Evolutionary conservation across 2,888 invertebrate species (phyloP), one percentile per base, ranked within the genome.

Genomic region (Imbricaverruca yamaguchii): DNA sequence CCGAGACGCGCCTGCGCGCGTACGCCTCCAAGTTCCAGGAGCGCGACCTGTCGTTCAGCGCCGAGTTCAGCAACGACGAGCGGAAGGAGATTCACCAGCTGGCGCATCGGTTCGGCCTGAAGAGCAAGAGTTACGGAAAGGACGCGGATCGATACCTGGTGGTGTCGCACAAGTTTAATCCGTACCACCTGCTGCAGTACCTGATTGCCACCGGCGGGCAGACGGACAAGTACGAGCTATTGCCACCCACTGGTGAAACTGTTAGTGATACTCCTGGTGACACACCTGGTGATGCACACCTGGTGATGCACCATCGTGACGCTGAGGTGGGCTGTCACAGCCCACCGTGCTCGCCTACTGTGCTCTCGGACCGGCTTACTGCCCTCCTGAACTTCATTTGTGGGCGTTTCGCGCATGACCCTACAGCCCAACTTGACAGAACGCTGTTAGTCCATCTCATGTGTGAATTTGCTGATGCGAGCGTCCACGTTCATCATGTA

Each of bases 181-280:
- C 88, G 10, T 84, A 84, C 59, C 87, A 89, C 83, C 86, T 91
- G n/a, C 86, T 90, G 15, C 84, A 87, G 23, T 88, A 89, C 85
- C 85, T 91, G 1, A 53, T 55, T 2, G 83, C 84, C 25, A 85
- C 87, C 69, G 90, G 90, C 12, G 90, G 90, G 1, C 84, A 86
- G n/a, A 89, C 89, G 11, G 87, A 87, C 59, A 89, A 89, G 85
- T 90, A 90, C 85, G 87, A 88, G 82, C 86, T 90, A 0, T 82
- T 87, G 12, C 85, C 84, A 39, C 85, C 85, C 0, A 53, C 59
- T 15, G 59, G 39, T 39, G 39, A 39, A 39, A 39, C 39, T 39
- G 39, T 39, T 39, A 39, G 39, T 39, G 39, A 39, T 4, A 39
- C 39, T 3, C 39, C 39, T 39, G 39, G 39, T 39, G 39, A 39